Conservation (phyloP, 2,113 vertebrate species). For the Lepidothrix coronata region DNA sequence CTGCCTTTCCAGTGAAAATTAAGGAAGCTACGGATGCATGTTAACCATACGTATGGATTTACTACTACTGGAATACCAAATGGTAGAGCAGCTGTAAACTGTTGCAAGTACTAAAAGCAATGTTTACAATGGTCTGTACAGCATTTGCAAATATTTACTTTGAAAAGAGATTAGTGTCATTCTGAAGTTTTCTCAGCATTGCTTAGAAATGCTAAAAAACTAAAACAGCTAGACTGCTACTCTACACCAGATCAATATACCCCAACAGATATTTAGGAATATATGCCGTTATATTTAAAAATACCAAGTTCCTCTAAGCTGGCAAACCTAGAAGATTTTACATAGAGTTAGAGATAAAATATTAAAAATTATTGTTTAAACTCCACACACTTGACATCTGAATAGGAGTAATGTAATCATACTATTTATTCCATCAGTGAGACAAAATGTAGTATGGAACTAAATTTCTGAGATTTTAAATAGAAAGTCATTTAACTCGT, state of each 20-base stretch:
- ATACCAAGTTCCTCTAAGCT: constrained; percentile 69
- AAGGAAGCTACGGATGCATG: constrained; percentile 51
- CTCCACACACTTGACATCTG: constrained; percentile 70
- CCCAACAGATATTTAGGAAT: constrained; percentile 72
- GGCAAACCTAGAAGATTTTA: constrained; percentile 70
- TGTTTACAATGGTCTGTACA: constrained; percentile 48
- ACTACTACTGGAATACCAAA: constrained; percentile 49
- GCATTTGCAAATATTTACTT: constrained; percentile 58
- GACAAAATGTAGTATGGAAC: constrained; percentile 70
- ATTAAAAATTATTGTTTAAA: constrained; percentile 66
- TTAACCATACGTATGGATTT: neutral
- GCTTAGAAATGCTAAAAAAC: constrained; percentile 72
- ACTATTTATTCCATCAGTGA: constrained; percentile 73
- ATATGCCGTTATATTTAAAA: constrained; percentile 74
- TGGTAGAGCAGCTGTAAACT: constrained; percentile 45
- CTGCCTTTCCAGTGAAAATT: constrained; percentile 34
- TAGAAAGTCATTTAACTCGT: constrained; percentile 71
- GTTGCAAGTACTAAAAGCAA: constrained; percentile 45
- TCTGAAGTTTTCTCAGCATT: constrained; percentile 67
- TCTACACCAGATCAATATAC: constrained; percentile 68
- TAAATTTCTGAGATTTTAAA: constrained; percentile 72
- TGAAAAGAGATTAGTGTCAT: constrained; percentile 46
- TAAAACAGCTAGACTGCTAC: constrained; percentile 69
- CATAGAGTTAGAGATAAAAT: constrained; percentile 66
- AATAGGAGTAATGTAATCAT: constrained; percentile 65